Base-by-base conservation (phyloP, 2,113 vertebrate species). In the Planiliza haematocheilus region DNA sequence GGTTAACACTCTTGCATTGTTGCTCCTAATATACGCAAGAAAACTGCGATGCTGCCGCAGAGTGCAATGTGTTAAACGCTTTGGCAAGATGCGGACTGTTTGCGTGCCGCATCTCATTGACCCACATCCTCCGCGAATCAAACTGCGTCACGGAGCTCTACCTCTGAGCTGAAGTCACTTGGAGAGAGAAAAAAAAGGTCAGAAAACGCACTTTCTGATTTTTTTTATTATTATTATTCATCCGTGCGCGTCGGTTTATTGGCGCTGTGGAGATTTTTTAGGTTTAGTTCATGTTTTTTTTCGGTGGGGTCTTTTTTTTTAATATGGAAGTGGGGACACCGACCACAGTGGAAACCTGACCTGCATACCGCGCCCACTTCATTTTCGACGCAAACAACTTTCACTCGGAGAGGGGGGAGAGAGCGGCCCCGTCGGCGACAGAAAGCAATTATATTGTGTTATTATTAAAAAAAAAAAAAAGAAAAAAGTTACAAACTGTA, bases 371-470 rank as follows among this genome's bases (percentile, higher is more conserved):
- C 91, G 81, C 90, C 90, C 87, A 89, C 91, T 83, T 69, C 20
- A 2, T 51, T 62, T 57, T 85, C 42, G 16, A 78, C 82, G 48
- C 71, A 91, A 92, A 93, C 89, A 91, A 90, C 82, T 88, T 79
- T 88, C 81, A 50, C 80, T 63, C 4, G 10, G 5, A 30, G 18
- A 36, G 50, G 14, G 7, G 11, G 16, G 60, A 8, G 14, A 4
- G 11, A 18, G 60, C 10, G 8, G 48, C 10, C 10, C 14, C 36
- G 59, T 7, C 1, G 43, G 5, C 0, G 45, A 8, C 0, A 1
- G 8, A 20, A 49, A n/a, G 55, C 24, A 20, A 14, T 9, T 38
- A 30, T 3, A 30, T 2, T 30, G 24, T 30, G 24, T 2, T 5
- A 5, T 30, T 30, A 30, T 30, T 30, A 30, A 3, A 3, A 30